Percentiles rank a stretch among this genome's conserved stretches.
Conservation (phyloP, 2,888 invertebrate species). For the Acronicta leporina region DNA sequence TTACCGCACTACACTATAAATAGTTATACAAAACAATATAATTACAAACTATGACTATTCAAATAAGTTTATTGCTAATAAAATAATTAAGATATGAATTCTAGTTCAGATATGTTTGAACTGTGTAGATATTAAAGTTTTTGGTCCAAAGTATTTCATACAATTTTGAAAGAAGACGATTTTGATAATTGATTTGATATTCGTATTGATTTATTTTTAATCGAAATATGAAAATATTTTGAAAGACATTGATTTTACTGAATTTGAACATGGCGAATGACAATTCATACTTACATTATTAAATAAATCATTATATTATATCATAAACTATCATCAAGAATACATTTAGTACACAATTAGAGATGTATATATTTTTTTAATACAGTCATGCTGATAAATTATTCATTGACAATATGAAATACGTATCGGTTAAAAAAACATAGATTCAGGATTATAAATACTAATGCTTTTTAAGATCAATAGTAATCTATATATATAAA, state of each 20-base stretch:
- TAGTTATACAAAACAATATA: conserved; percentile 60
- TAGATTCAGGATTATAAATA: conserved; percentile 6
- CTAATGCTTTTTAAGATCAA: not conserved
- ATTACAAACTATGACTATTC: conserved; percentile 63
- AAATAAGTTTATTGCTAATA: conserved; percentile 77
- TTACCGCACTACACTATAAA: conserved; percentile 53
- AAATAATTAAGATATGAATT: conserved; percentile 79
- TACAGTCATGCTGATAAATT: conserved; percentile 4
- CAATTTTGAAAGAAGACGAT: conserved; percentile 41
- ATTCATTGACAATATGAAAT: conserved; percentile 1
- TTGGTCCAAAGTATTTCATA: conserved; percentile 78
- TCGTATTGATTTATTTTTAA: conserved; percentile 14
- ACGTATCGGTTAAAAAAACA: conserved; percentile 6
- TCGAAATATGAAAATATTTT: conserved; percentile 5
- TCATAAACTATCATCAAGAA: conserved; percentile 7
- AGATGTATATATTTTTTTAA: conserved; percentile 4
- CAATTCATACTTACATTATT: conserved; percentile 4
- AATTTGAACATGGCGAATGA: not conserved
- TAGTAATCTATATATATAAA: too few species aligned
- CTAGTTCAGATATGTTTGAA: conserved; percentile 81
- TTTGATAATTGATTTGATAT: conserved; percentile 15
- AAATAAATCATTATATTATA: conserved; percentile 12
- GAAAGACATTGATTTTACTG: not conserved
- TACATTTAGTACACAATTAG: conserved; percentile 18
- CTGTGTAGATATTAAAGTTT: conserved; percentile 72